Percentiles rank a stretch among this genome's conserved stretches.
These are phyloP conservation scores for Busseola fusca DNA, from an alignment of 2,888 invertebrate genomes.

Conservation along the genomic window DNA sequence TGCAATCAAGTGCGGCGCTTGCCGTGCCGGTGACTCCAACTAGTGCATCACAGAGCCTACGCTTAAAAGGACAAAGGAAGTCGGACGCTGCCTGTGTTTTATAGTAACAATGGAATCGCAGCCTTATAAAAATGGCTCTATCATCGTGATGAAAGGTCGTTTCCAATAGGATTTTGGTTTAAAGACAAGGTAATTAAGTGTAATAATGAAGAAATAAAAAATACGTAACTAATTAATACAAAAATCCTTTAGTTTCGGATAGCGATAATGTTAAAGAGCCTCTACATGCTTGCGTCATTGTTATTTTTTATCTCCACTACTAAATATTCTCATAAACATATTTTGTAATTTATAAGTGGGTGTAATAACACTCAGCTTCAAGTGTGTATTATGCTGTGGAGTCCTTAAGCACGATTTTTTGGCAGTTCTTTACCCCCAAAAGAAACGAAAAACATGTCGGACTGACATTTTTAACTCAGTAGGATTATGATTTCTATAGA, in stretches of 20 bases:
- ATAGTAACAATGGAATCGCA: constrained; percentile 55
- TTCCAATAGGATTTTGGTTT: constrained; percentile 30
- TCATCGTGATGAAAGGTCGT: constrained; percentile 33
- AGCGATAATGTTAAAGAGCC: constrained; percentile 21
- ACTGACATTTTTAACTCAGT: neutral
- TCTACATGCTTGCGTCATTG: constrained; percentile 44
- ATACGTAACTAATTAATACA: constrained; percentile 12
- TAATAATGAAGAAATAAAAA: constrained; percentile 16
- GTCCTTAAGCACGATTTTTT: constrained; percentile 72
- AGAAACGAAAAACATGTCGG: neutral
- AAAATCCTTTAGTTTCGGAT: constrained; percentile 10
- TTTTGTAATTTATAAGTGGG: constrained; percentile 43
- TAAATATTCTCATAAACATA: constrained; percentile 53
- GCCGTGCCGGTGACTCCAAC: constrained; percentile 59
- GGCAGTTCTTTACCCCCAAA: constrained; percentile 36
- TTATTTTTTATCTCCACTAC: constrained; percentile 48
- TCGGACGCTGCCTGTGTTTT: constrained; percentile 63
- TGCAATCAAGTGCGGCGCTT: constrained; percentile 74
- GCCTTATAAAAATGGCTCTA: constrained; percentile 44
- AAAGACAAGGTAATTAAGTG: constrained; percentile 18
- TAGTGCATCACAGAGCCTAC: constrained; percentile 63
- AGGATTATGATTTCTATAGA: neutral
- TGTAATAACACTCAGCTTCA: constrained; percentile 50
- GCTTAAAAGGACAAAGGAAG: constrained; percentile 75
- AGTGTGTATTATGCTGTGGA: constrained; percentile 50